phyloP scores from a whole-genome alignment of 2,797 vertebrate genomes.

The Paratrypauchen microcephalus region DNA sequence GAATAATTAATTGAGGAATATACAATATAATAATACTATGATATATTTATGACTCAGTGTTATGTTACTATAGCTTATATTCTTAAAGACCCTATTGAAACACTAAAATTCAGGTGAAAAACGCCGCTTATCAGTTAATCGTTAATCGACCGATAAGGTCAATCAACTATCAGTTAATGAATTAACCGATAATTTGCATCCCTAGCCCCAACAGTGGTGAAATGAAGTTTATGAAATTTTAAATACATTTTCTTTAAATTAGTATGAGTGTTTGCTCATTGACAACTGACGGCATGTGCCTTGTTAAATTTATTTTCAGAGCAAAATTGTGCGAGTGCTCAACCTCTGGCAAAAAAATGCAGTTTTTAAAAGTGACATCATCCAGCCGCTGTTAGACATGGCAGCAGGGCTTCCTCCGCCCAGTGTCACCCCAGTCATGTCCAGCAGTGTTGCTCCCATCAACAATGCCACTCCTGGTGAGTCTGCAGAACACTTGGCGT shows the following conservation, averaged over 20 bases:
- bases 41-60: too few relatives aligned
- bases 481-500: slow-evolving; percentile 15
- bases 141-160: too few relatives aligned
- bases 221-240: too few relatives aligned
- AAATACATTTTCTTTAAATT: neutral
- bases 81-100: too few relatives aligned
- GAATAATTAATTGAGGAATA: too few relatives aligned
- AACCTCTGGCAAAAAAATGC: slow-evolving; percentile 99
- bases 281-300: neutral
- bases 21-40: too few relatives aligned
- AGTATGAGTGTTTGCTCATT: neutral
- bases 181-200: too few relatives aligned
- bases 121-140: too few relatives aligned
- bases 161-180: too few relatives aligned
- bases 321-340: slow-evolving; percentile 97
- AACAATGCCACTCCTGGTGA: slow-evolving; percentile 96
- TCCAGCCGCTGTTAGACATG: slow-evolving; percentile 97
- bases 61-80: too few relatives aligned
- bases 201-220: too few relatives aligned
- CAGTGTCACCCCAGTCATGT: slow-evolving; percentile 87
- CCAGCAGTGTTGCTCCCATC: slow-evolving; percentile 86
- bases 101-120: too few relatives aligned
- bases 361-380: slow-evolving; percentile 99
- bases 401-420: slow-evolving; percentile 94
- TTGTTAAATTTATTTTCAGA: slow-evolving; percentile 73